These are phyloP conservation scores for Erpetoichthys calabaricus DNA, from an alignment of 2,797 vertebrate species.

Conservation along the genomic window DNA sequence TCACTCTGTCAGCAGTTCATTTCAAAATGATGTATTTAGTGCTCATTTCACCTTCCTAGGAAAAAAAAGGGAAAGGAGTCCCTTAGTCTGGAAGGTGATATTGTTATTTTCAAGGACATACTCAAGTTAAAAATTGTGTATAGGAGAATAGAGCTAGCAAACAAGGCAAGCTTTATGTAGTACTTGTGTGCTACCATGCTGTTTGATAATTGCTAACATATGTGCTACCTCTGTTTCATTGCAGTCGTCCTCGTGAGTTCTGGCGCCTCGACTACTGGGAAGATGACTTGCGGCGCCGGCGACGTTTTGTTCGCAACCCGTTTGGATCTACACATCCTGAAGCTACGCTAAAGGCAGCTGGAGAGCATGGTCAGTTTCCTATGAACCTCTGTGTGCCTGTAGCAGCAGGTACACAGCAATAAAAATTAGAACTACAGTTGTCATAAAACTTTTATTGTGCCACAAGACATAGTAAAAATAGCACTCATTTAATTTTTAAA, in stretches of 20 bases:
- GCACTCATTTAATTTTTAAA: conserved; percentile 28
- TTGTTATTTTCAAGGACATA: conserved; percentile 69
- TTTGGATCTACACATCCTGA: conserved; percentile 91
- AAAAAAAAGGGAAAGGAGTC: conserved; percentile 48
- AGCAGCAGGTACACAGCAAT: conserved; percentile 52
- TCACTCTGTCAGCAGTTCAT: conserved; percentile 78
- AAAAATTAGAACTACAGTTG: conserved; percentile 42
- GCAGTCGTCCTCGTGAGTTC: conserved; percentile 93
- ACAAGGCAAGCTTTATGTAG: conserved; percentile 86
- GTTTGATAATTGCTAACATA: conserved; percentile 96
- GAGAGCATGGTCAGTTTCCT: conserved; percentile 76
- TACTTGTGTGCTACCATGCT: conserved; percentile 72
- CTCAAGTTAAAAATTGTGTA: conserved; percentile 50
- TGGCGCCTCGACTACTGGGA: conserved; percentile 99
- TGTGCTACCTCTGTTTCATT: conserved; percentile 83
- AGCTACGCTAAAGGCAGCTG: conserved; percentile 80
- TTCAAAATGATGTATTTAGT: conserved; percentile 73
- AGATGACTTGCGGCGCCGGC: conserved; percentile 97
- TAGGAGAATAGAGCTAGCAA: conserved; percentile 39
- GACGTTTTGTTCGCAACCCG: conserved; percentile 91
- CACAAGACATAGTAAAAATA: conserved; percentile 29
- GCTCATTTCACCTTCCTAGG: conserved; percentile 66
- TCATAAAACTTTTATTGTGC: conserved; percentile 47
- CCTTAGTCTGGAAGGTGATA: conserved; percentile 58
- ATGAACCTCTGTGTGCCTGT: conserved; percentile 32